phyloP scores from a whole-genome alignment of 2,797 vertebrate genomes.

The Sebastiscus albofasciatus region DNA sequence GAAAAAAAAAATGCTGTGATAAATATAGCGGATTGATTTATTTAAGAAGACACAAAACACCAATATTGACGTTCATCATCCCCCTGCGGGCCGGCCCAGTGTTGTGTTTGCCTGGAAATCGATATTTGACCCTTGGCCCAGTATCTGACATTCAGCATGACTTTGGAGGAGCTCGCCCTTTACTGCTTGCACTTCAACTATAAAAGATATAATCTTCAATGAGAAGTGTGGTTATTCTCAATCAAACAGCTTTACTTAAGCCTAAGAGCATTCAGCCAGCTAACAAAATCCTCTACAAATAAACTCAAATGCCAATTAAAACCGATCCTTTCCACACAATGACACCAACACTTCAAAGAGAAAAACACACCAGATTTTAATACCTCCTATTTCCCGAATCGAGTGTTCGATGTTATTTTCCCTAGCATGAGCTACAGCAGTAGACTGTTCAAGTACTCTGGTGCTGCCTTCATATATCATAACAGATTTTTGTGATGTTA shows the following conservation, averaged over 20 bases:
- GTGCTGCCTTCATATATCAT: background rate
- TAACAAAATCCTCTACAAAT: background rate
- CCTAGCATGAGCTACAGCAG: background rate
- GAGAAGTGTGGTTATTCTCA: background rate
- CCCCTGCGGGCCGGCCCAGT: slow-evolving; percentile 8
- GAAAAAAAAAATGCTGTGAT: background rate
- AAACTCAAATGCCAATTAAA: background rate
- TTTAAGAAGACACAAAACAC: slow-evolving; percentile 60
- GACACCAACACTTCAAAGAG: background rate
- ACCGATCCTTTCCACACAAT: background rate
- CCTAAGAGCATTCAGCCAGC: background rate
- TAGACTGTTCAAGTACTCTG: background rate
- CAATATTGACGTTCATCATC: slow-evolving; percentile 41
- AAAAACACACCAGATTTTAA: background rate
- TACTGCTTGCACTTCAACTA: slow-evolving; percentile 1
- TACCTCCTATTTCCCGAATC: background rate
- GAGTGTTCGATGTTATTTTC: background rate
- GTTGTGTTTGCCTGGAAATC: slow-evolving; percentile 62
- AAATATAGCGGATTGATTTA: slow-evolving; percentile 46
- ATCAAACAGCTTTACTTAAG: slow-evolving; percentile 5
- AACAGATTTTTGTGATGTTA: slow-evolving; percentile 9
- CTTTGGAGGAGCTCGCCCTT: slow-evolving; percentile 42
- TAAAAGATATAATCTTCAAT: slow-evolving; percentile 12
- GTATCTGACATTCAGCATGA: slow-evolving; percentile 64
- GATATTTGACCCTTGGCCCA: slow-evolving; percentile 67